phyloP scores from a whole-genome alignment of 2,113 vertebrate species.

The Clinocottus analis region DNA sequence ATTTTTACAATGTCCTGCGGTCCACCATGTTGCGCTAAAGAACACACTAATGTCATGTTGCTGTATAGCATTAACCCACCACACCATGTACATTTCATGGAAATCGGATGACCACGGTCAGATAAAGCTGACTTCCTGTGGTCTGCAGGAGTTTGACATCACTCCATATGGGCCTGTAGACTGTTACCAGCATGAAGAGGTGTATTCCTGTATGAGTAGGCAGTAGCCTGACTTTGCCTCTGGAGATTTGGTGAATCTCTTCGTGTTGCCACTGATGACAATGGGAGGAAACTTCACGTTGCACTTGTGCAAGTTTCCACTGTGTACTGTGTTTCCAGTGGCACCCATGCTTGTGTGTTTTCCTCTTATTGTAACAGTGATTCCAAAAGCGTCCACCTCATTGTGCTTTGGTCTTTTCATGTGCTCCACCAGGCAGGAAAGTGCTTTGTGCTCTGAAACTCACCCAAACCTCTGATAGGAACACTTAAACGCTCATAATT shows the following conservation, averaged over 20 bases:
- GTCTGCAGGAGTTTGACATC: no score
- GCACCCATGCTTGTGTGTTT: conserved; percentile 75
- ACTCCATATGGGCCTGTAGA: no score
- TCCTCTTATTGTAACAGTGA: conserved; percentile 81
- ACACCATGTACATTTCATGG: no score
- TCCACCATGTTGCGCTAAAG: no score
- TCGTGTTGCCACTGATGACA: conserved; percentile 52
- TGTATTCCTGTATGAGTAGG: background rate
- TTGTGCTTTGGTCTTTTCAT: conserved; percentile 82
- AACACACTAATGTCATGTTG: no score
- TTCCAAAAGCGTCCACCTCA: conserved; percentile 74
- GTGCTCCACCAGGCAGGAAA: conserved; percentile 73
- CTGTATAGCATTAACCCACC: no score
- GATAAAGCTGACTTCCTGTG: no score
- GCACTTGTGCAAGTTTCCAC: conserved; percentile 61
- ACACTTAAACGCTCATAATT: conserved; percentile 23
- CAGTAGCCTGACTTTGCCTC: background rate
- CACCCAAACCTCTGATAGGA: conserved; percentile 34
- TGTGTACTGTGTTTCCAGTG: conserved; percentile 67
- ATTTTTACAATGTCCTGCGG: no score
- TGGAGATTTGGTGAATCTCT: conserved; percentile 47
- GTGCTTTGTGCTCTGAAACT: conserved; percentile 65
- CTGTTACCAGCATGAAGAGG: no score
- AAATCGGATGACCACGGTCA: no score
- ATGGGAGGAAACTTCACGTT: conserved; percentile 65